Base-by-base conservation (phyloP, 35 echinoderm and acorn worm genomes). In the Chiridota heheva region DNA sequence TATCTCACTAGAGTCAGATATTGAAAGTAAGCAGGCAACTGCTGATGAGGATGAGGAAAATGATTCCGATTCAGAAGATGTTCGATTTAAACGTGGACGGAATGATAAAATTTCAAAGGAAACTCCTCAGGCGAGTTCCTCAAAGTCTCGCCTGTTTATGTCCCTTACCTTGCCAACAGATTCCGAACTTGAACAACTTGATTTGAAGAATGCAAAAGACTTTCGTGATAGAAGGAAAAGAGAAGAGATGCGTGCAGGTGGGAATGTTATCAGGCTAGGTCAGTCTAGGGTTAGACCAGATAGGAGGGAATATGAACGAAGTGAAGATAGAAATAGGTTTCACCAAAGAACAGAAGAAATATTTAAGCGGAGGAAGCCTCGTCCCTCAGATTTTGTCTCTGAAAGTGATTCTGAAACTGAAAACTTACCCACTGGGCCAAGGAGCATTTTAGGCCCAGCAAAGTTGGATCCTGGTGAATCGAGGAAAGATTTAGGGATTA, bases 341-440 rank as follows among this genome's bases (percentile, higher is more conserved):
- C 22, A 57, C 34, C 65, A n/a, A 2, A 34, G 65, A 36, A 38
- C 2, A 1, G 62, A 30, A 58, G 27, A 29, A 7, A n/a, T 4
- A 29, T 42, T 60, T 40, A 57, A 37, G 0, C 58, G 53, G 28
- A 58, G 58, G 39, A 59, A 42, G 34, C 51, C 75, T 12, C 58
- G 38, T 26, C 75, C 75, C 10, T 78, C 75, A 39, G 75, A 78
- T 25, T 78, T 78, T 60, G 75, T 78, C 5, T 78, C 75, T n/a
- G 75, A 78, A 26, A 78, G 57, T 57, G 75, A 78, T 2, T 78
- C 75, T 6, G 75, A 62, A 33, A 39, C 38, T 0, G 75, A 62
- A 0, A n/a, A 56, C 2, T n/a, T n/a, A n/a, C n/a, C n/a, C n/a
- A n/a, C n/a, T n/a, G n/a, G n/a, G n/a, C n/a, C n/a, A n/a, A n/a